phyloP scores from a whole-genome alignment of 1,140 invertebrate genomes.

The Atta cephalotes region DNA sequence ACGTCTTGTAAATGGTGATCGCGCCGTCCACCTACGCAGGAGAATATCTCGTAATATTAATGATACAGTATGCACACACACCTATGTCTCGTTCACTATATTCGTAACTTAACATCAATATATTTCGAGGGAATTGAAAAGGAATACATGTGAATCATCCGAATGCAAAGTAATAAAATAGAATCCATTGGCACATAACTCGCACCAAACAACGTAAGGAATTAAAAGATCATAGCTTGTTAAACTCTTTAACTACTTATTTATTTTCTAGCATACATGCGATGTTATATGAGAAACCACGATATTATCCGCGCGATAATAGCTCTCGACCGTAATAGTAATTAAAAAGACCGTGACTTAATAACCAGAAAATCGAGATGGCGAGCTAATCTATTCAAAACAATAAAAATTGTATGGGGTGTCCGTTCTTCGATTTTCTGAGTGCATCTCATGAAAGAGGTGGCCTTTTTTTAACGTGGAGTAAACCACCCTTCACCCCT shows the following conservation, averaged over 20 bases:
- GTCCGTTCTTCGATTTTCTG: slow-evolving; percentile 54
- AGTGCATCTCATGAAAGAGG: slow-evolving; percentile 4
- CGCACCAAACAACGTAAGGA: background rate
- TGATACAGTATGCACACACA: background rate
- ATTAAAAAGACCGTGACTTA: slow-evolving; percentile 49
- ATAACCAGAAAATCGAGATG: slow-evolving; percentile 10
- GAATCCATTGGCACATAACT: background rate
- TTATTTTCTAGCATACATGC: background rate
- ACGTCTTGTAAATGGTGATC: slow-evolving; percentile 17
- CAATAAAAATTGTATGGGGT: slow-evolving; percentile 44
- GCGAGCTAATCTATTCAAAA: slow-evolving; percentile 39
- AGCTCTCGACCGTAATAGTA: background rate
- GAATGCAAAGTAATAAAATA: background rate
- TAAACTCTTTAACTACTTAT: slow-evolving; percentile 19
- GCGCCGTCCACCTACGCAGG: slow-evolving; percentile 3
- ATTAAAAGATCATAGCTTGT: background rate
- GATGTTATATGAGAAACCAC: background rate
- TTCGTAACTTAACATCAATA: slow-evolving; percentile 23
- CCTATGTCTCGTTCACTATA: slow-evolving; percentile 4
- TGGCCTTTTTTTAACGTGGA: slow-evolving; percentile 4
- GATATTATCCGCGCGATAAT: background rate
- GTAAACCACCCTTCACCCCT: background rate
- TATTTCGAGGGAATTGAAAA: background rate
- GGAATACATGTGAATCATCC: background rate
- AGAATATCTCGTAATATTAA: slow-evolving; percentile 34